A percentile compares a stretch with the other conserved stretches of the same genome.
phyloP scores from a whole-genome alignment of 2,113 vertebrate genomes.

The Zapornia atra region DNA sequence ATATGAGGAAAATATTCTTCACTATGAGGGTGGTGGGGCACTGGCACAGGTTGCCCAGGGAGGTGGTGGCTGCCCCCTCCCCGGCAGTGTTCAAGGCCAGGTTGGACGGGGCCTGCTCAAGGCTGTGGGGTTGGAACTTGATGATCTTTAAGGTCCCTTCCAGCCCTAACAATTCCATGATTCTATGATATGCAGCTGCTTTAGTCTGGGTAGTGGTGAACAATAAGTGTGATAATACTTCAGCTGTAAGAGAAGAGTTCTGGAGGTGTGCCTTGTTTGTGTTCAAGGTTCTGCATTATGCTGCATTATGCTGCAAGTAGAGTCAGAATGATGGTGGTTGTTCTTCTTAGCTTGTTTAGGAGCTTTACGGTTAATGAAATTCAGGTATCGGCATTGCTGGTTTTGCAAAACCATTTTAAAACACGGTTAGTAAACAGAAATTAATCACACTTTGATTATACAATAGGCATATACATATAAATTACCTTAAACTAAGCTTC shows the following conservation, averaged over 20 bases:
- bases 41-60: no score
- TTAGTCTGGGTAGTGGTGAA: not conserved
- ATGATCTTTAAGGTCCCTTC: no score
- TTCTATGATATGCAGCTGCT: not conserved
- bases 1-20: no score
- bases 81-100: no score
- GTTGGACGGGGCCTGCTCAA: no score
- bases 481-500: not conserved
- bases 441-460: not conserved
- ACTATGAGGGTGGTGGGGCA: no score
- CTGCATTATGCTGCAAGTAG: not conserved
- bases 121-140: no score
- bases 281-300: not conserved
- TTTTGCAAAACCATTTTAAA: not conserved
- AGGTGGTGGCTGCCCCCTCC: no score
- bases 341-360: not conserved
- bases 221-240: not conserved
- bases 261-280: not conserved
- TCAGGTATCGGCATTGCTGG: not conserved
- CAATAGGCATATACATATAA: not conserved
- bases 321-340: not conserved
- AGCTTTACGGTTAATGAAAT: not conserved
- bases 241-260: accelerated
- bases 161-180: no score
- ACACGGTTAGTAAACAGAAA: not conserved